Conservation (phyloP, 1,140 invertebrate genomes). For the Procambarus clarkii region DNA sequence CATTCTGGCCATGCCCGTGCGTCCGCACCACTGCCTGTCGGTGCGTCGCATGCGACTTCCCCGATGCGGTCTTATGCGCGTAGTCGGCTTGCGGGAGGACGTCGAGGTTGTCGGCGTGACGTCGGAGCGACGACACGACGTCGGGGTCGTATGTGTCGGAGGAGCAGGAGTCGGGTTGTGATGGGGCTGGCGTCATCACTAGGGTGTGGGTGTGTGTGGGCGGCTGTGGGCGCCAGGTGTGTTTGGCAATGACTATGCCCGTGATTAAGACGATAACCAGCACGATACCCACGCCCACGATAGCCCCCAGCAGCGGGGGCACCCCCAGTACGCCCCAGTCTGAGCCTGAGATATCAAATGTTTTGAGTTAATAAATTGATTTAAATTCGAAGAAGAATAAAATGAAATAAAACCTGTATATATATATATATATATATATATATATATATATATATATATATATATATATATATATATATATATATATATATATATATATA, state of each 20-base stretch:
- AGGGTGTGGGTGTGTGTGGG: conserved; percentile 48
- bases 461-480: conserved; percentile 28
- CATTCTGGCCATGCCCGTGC: conserved; percentile 1
- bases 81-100: conserved; percentile 20
- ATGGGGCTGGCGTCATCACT: conserved; percentile 44
- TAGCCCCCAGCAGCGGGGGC: conserved; percentile 47
- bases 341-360: conserved; percentile 18
- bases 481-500: not conserved
- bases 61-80: not conserved
- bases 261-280: conserved; percentile 42
- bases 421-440: conserved; percentile 22
- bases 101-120: conserved; percentile 45
- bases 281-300: conserved; percentile 49
- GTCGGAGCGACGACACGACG: conserved; percentile 39
- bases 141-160: conserved; percentile 56
- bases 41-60: not conserved
- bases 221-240: conserved; percentile 20
- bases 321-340: conserved; percentile 31
- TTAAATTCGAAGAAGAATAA: not conserved
- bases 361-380: not conserved
- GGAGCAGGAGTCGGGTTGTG: not conserved
- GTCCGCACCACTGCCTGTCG: conserved; percentile 22
- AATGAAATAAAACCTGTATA: not conserved
- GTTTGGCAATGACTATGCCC: conserved; percentile 40
- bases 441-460: conserved; percentile 30